Evolutionary conservation across 2,888 invertebrate genomes (phyloP).

Genomic region (Agrotis segetum): DNA sequence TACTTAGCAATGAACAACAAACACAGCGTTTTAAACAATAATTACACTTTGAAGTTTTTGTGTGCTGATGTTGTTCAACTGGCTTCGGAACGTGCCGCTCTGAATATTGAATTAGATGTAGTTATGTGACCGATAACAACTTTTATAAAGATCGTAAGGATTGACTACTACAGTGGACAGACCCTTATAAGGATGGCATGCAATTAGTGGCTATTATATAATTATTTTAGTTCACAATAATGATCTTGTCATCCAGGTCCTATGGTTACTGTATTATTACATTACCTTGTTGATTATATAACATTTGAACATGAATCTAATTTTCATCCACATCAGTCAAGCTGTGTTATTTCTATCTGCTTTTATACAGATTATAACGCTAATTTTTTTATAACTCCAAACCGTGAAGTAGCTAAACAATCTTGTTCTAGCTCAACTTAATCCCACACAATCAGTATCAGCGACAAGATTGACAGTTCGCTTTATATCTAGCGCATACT

Average conservation of each 20-base stretch:
- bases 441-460: neutral
- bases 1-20: constrained; percentile 50
- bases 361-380: too few relatives aligned
- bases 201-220: too few relatives aligned
- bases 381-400: neutral
- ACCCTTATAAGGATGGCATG: neutral
- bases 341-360: too few relatives aligned
- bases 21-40: constrained; percentile 45
- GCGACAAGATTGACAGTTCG: constrained; percentile 19
- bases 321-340: too few relatives aligned
- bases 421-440: neutral
- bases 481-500: constrained; percentile 14
- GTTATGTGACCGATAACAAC: neutral
- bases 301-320: too few relatives aligned
- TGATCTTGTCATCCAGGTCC: too few relatives aligned
- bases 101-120: constrained; percentile 26
- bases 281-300: too few relatives aligned
- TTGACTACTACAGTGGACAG: neutral
- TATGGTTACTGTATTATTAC: too few relatives aligned
- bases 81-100: neutral
- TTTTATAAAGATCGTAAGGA: neutral
- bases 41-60: constrained; percentile 46
- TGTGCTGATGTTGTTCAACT: constrained; percentile 23
- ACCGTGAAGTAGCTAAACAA: neutral
- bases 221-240: neutral